Conservation (phyloP, 2,888 invertebrate species). For the Acrobasis consociella region DNA sequence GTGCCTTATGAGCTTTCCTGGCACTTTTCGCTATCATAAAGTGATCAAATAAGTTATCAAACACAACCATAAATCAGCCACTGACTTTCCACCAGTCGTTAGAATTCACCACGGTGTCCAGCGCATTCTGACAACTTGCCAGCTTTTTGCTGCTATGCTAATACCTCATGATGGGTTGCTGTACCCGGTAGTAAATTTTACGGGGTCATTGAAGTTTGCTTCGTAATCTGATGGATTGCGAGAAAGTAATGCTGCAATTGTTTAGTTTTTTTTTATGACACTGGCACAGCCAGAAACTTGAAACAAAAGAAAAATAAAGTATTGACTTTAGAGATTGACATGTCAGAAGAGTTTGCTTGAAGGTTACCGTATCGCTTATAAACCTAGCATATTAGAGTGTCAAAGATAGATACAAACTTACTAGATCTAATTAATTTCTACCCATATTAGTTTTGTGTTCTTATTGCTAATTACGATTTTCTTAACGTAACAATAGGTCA, state of each 20-base stretch:
- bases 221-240: conserved; percentile 1
- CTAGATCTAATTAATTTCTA: no score
- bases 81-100: conserved; percentile 70
- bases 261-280: not conserved
- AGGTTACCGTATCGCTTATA: no score
- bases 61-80: conserved; percentile 66
- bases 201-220: conserved; percentile 16
- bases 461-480: no score
- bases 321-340: no score
- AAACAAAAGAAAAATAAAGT: no score
- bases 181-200: conserved; percentile 20
- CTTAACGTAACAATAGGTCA: no score
- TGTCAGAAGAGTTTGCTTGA: no score
- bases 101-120: conserved; percentile 66
- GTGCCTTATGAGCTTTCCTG: conserved; percentile 72
- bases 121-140: conserved; percentile 60
- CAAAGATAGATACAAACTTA: no score
- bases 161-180: conserved; percentile 57
- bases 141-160: conserved; percentile 69
- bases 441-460: no score
- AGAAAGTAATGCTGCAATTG: not conserved
- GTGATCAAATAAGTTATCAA: conserved; percentile 80
- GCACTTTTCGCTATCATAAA: conserved; percentile 78
- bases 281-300: not conserved
- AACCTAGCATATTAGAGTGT: no score